Evolutionary conservation across 2,888 invertebrate genomes (phyloP).

Genomic region (Scaptomyza reducta): DNA sequence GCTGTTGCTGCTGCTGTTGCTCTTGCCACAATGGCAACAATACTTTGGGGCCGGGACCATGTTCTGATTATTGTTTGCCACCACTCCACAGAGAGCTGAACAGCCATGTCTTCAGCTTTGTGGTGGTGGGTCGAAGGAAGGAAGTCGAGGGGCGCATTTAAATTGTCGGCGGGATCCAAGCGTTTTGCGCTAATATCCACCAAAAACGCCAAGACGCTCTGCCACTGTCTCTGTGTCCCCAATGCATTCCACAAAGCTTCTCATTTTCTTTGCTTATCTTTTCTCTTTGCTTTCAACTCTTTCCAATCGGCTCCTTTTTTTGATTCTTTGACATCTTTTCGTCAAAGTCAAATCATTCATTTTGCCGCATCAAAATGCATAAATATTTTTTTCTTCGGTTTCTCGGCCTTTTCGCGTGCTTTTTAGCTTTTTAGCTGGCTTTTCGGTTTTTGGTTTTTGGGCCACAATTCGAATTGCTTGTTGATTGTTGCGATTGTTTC

Average conservation of each 20-base stretch:
- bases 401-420: slow-evolving; percentile 7
- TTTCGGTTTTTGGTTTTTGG: slow-evolving; percentile 13
- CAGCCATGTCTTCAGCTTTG: slow-evolving; percentile 11
- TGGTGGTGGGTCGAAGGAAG: not conserved
- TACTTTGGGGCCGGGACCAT: slow-evolving; percentile 31
- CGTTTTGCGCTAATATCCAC: slow-evolving; percentile 79
- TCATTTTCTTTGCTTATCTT: slow-evolving; percentile 14
- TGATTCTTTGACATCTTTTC: slow-evolving; percentile 81
- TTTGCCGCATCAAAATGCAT: slow-evolving; percentile 82
- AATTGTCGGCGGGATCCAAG: slow-evolving; percentile 81
- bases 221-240: slow-evolving; percentile 47
- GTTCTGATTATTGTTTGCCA: slow-evolving; percentile 77
- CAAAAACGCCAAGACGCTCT: slow-evolving; percentile 45
- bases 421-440: too few relatives aligned
- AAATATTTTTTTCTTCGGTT: slow-evolving; percentile 65
- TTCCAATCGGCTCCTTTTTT: not conserved
- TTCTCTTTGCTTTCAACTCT: slow-evolving; percentile 5
- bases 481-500: slow-evolving; percentile 70
- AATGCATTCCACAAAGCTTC: slow-evolving; percentile 58
- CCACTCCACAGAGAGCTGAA: slow-evolving; percentile 57
- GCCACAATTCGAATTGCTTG: slow-evolving; percentile 67
- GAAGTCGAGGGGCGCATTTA: slow-evolving; percentile 56
- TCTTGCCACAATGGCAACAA: slow-evolving; percentile 57
- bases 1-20: slow-evolving; percentile 54
- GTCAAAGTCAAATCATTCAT: slow-evolving; percentile 83